Evolutionary conservation across 2,797 vertebrate species (phyloP), one percentile per base, ranked within the genome.

Genomic region (Ceryle rudis): DNA sequence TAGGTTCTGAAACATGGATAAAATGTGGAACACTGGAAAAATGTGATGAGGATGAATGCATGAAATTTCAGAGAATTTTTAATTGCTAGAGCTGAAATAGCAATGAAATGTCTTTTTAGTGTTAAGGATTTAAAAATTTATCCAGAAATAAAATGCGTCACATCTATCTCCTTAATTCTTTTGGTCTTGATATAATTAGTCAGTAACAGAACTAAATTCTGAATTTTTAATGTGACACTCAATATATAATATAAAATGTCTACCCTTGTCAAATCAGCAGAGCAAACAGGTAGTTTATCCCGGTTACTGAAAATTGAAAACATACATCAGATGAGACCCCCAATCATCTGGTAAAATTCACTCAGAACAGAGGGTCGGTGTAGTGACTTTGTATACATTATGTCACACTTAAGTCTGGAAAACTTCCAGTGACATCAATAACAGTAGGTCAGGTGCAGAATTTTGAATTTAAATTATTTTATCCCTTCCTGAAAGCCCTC

Each of bases 391-490:
- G 14, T 46, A 54, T 11, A 18, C 9, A 20, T 49, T 47, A 51
- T 37, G 28, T 14, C 25, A 46, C 9, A 4, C 23, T 71, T 49
- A 39, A 71, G 9, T 33, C 54, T 84, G 25, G 31, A 73, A 93
- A 84, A 81, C 11, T 60, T 89, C 17, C 71, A 85, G 16, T 52
- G 28, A 46, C 22, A 29, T 74, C 61, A 90, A 11, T 37, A 73
- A 57, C 3, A 81, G 18, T 14, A 42, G 14, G 28, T 78, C 44
- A 71, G 26, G 22, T 82, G 22, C n/a, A 87, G 64, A 85, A 61
- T n/a, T 85, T 71, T 85, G 19, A 78, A 67, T 80, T 74, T 33
- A 78, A 85, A 86, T 78, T 28, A 25, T 89, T 94, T 92, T 86
- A 65, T 87, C 3, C 17, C 5, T 58, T 80, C 33, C 37, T 51